Percentiles rank a stretch among this genome's conserved stretches.
Evolutionary conservation across 2,113 vertebrate species (phyloP).

Genomic region (Boleophthalmus pectinirostris): DNA sequence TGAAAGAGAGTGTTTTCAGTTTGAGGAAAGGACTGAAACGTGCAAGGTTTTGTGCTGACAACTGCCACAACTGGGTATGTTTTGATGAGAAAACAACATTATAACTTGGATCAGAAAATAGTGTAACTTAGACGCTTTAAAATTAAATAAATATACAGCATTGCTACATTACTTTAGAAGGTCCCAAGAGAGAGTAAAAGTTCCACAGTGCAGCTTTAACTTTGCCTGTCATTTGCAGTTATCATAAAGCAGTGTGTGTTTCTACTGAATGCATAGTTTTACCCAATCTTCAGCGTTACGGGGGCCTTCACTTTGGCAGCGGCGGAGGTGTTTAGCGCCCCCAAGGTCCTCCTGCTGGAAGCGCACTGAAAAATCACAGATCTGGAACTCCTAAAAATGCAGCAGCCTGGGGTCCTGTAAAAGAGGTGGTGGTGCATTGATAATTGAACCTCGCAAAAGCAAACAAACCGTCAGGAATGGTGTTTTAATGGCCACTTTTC

Average conservation of each 20-base stretch:
- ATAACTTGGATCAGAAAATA: too few species aligned
- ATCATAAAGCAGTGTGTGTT: conserved; percentile 44
- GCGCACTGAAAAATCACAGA: conserved; percentile 61
- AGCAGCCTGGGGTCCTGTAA: conserved; percentile 65
- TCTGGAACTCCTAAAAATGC: conserved; percentile 64
- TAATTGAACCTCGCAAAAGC: conserved; percentile 73
- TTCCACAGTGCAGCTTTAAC: too few species aligned
- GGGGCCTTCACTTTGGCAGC: conserved; percentile 49
- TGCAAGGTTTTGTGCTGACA: too few species aligned
- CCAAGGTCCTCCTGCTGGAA: conserved; percentile 61
- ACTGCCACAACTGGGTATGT: too few species aligned
- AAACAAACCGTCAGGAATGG: conserved; percentile 61
- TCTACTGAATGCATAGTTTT: conserved; percentile 21
- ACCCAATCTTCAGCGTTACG: conserved; percentile 21
- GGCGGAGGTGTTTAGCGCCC: conserved; percentile 64
- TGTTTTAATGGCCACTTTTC: conserved; percentile 61
- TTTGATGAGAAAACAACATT: too few species aligned
- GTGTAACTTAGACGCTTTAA: too few species aligned
- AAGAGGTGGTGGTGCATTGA: conserved; percentile 74
- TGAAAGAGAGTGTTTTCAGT: too few species aligned
- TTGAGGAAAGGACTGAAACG: too few species aligned
- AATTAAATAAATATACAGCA: too few species aligned
- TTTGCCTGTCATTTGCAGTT: conserved; percentile 47
- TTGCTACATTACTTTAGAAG: neutral
- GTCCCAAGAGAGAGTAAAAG: neutral